Evolutionary conservation across 2,797 vertebrate species (phyloP), one percentile per base, ranked within the genome.

Genomic region (Scleropages formosus): DNA sequence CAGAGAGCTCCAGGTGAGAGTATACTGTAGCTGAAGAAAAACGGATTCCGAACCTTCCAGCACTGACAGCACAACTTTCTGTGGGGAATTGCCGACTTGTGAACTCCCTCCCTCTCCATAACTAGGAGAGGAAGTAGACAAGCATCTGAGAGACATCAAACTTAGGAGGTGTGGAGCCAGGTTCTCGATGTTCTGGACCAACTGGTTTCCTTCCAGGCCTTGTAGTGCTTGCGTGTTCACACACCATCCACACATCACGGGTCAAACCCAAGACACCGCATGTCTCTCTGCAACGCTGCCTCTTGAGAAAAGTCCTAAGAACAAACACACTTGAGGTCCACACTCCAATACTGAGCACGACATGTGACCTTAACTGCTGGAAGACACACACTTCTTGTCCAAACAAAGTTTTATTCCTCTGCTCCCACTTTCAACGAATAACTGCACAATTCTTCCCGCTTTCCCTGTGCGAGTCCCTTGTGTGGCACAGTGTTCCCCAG

Each of bases 361-460:
- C 62, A 12, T 65, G 62, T 66, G n/a, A n/a, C n/a, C 18, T 11
- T 31, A 65, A 74, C 26, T 53, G 27, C 27, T 44, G 47, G 27
- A 74, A 65, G 15, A 26, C n/a, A 22, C 24, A 44, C 12, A 16
- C 12, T 51, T 73, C n/a, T 49, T 47, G 13, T 62, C 20, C 26
- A 20, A 64, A n/a, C 62, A 62, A 39, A 68, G 68, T 49, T 68
- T 39, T 24, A 68, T 68, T 49, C 66, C 66, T 68, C 47, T 46
- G 64, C 62, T 31, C 1, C 27, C 62, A 64, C 20, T 9, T 60
- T n/a, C 59, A 49, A 49, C 20, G n/a, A 20, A 46, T 47, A 49
- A 24, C 20, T 46, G 27, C 44, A 68, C 49, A 15, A 22, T 39
- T 49, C n/a, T n/a, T 44, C 44, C 24, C 60, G 62, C 13, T 26